These are phyloP conservation scores for Neomorphus geoffroyi DNA, from an alignment of 2,797 vertebrate genomes.

Conservation along the genomic window DNA sequence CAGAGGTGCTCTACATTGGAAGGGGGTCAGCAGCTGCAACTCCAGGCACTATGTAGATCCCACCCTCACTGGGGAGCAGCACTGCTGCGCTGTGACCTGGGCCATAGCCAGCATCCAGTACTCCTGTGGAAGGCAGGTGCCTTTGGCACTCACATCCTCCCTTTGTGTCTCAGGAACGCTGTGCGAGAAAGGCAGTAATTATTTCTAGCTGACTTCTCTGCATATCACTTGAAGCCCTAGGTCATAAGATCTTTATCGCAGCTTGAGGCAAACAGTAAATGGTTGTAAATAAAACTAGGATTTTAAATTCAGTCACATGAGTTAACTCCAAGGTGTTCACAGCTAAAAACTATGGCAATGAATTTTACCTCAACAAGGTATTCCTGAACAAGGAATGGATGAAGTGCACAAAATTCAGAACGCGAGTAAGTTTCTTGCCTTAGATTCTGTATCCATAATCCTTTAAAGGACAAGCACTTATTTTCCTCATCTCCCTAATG, in stretches of 20 bases:
- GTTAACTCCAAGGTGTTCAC: background rate
- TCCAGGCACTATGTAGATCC: background rate
- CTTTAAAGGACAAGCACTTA: background rate
- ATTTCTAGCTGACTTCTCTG: background rate
- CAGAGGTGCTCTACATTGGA: rapidly evolving
- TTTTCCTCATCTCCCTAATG: background rate
- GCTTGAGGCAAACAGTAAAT: background rate
- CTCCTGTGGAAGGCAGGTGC: background rate
- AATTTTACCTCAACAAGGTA: constrained; percentile 23
- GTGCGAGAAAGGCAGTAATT: background rate
- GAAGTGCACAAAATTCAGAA: constrained; percentile 5
- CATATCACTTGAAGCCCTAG: background rate
- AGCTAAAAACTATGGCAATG: constrained; percentile 23
- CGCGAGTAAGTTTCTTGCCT: background rate
- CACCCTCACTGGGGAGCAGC: background rate
- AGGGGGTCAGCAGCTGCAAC: background rate
- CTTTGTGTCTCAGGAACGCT: background rate
- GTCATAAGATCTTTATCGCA: background rate
- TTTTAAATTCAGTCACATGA: background rate
- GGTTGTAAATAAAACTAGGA: constrained; percentile 5
- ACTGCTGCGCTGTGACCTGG: rapidly evolving
- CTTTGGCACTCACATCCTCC: background rate
- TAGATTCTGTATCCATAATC: background rate
- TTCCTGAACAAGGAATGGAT: background rate
- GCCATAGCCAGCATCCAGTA: background rate